Conservation (phyloP, 1,140 invertebrate genomes). For the Leptonema lineaticorne region DNA sequence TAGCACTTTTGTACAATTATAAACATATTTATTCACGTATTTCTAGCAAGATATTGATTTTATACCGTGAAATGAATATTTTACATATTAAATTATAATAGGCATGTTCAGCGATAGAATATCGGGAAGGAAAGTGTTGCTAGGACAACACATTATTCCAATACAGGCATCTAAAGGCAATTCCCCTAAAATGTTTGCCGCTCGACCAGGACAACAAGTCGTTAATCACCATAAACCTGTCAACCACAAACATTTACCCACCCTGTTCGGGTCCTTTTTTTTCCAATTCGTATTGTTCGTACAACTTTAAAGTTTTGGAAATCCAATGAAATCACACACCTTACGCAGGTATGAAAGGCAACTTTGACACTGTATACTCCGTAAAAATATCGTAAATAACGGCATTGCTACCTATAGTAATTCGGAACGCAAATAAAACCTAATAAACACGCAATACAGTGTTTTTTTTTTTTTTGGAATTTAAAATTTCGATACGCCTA, state of each 20-base stretch:
- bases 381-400: not conserved
- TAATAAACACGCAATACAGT: not conserved
- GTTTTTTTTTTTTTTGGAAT: conserved; percentile 11
- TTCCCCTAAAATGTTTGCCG: conserved; percentile 23
- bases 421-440: not conserved
- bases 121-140: too few relatives aligned
- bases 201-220: conserved; percentile 36
- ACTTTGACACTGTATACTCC: not conserved
- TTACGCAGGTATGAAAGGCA: conserved; percentile 25
- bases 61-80: too few relatives aligned
- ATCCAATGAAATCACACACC: conserved; percentile 19
- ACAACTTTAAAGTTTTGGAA: not conserved
- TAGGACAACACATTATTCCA: too few relatives aligned
- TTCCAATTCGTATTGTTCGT: not conserved
- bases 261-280: conserved; percentile 23
- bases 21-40: too few relatives aligned
- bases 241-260: conserved; percentile 28
- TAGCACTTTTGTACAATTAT: too few relatives aligned
- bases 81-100: too few relatives aligned
- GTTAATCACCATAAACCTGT: conserved; percentile 43
- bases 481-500: not conserved
- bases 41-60: too few relatives aligned
- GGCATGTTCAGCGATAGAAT: too few relatives aligned
- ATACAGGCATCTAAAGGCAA: too few relatives aligned
- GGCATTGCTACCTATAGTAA: not conserved